Evolutionary conservation across 2,797 vertebrate genomes (phyloP).

Genomic region (Uromys caudimaculatus): DNA sequence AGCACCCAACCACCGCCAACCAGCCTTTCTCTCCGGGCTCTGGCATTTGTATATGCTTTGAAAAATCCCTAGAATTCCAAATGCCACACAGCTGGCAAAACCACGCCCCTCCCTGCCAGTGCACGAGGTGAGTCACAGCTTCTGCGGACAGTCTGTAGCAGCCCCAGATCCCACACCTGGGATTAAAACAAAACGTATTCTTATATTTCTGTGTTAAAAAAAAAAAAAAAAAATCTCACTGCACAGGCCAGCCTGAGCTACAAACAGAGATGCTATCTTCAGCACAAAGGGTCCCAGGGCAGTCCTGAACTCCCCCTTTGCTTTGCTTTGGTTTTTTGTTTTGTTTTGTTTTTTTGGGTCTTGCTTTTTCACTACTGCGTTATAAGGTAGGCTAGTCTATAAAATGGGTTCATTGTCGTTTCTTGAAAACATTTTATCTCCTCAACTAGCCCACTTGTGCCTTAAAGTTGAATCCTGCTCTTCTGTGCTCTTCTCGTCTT

Average conservation of each 20-base stretch:
- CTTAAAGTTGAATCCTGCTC: background rate
- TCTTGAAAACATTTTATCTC: conserved; percentile 35
- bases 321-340: no score
- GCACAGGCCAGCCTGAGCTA: background rate
- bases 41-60: background rate
- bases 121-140: background rate
- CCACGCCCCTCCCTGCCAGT: background rate
- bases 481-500: background rate
- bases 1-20: background rate
- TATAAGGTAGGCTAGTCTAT: background rate
- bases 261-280: background rate
- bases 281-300: background rate
- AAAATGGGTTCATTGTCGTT: background rate
- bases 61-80: background rate
- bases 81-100: background rate
- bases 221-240: background rate
- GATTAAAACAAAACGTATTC: background rate
- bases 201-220: background rate
- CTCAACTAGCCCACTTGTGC: background rate
- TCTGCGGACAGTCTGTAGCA: no score
- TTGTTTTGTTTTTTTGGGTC: no score
- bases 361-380: background rate
- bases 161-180: background rate
- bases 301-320: background rate
- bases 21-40: background rate